These are phyloP conservation scores for Alsophila aescularia DNA, from an alignment of 2,888 invertebrate genomes.

Conservation along the genomic window DNA sequence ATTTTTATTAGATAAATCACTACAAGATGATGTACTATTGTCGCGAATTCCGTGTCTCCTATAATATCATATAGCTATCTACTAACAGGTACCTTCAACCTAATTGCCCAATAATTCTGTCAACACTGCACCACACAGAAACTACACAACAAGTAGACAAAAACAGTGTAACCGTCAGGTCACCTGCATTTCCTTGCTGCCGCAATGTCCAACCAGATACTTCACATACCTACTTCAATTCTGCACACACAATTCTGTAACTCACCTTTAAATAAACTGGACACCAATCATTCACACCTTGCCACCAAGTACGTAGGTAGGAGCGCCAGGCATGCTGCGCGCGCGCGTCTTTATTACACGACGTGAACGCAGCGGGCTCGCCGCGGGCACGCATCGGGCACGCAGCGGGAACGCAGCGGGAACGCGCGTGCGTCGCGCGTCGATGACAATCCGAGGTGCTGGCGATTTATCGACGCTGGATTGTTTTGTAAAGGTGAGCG, in stretches of 20 bases:
- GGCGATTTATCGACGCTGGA: constrained; percentile 68
- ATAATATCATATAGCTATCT: no score
- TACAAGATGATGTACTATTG: no score
- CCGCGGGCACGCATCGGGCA: constrained; percentile 31
- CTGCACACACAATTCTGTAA: not conserved
- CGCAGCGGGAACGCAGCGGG: constrained; percentile 44
- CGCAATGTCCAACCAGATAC: constrained; percentile 1
- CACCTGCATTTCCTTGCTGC: constrained; percentile 7
- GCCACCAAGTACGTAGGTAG: constrained; percentile 39
- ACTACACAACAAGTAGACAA: no score
- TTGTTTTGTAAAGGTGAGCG: constrained; percentile 71
- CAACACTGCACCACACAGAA: constrained; percentile 1
- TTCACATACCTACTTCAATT: not conserved
- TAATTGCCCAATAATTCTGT: constrained; percentile 12
- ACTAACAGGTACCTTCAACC: not conserved
- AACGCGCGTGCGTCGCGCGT: constrained; percentile 45
- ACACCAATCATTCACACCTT: constrained; percentile 68
- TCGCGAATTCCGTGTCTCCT: no score
- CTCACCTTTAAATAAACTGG: constrained; percentile 49
- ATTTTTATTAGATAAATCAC: no score
- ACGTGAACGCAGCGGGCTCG: constrained; percentile 42
- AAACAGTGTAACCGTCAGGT: not conserved
- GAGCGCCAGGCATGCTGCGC: constrained; percentile 29
- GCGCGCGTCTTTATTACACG: not conserved
- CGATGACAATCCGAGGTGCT: constrained; percentile 62